These are phyloP conservation scores for Rotaria socialis DNA, from an alignment of 2,888 invertebrate genomes.

Conservation along the genomic window DNA sequence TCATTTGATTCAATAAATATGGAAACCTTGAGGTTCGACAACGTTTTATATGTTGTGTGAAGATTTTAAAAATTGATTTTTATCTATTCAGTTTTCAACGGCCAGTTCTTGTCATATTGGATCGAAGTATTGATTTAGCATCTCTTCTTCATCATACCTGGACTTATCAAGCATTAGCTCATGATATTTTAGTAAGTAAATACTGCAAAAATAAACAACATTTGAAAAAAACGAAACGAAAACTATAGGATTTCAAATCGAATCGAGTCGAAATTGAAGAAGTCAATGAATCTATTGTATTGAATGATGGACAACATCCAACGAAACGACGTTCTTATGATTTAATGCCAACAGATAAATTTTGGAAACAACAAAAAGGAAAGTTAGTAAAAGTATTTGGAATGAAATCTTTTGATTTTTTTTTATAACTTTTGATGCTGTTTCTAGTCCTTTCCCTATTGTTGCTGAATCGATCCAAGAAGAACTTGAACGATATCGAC, in stretches of 20 bases:
- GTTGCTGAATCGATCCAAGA: conserved; percentile 98
- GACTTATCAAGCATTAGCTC: conserved; percentile 96
- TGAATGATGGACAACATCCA: conserved; percentile 46
- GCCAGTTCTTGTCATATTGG: conserved; percentile 82
- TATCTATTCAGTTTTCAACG: conserved; percentile 65
- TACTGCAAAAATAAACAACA: conserved; percentile 47
- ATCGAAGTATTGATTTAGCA: conserved; percentile 90
- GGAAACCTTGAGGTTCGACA: not conserved
- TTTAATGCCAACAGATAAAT: conserved; percentile 70
- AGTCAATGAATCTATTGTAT: conserved; percentile 48
- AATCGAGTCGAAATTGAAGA: conserved; percentile 77
- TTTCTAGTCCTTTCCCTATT: conserved; percentile 62
- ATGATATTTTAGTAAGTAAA: conserved; percentile 72
- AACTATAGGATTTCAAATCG: conserved; percentile 68
- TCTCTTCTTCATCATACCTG: conserved; percentile 97
- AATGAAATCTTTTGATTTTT: not conserved
- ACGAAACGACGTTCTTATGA: conserved; percentile 41
- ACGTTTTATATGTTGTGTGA: too few species aligned
- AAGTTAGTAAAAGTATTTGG: conserved; percentile 57
- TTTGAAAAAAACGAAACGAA: not conserved
- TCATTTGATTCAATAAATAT: conserved; percentile 69
- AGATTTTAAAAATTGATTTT: too few species aligned
- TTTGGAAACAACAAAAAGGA: conserved; percentile 89
- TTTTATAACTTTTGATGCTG: not conserved
- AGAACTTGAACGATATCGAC: conserved; percentile 85